Percentiles rank a stretch among this genome's conserved stretches.
Conservation (phyloP, 2,888 invertebrate species). For the Ryuthela nishihirai region DNA sequence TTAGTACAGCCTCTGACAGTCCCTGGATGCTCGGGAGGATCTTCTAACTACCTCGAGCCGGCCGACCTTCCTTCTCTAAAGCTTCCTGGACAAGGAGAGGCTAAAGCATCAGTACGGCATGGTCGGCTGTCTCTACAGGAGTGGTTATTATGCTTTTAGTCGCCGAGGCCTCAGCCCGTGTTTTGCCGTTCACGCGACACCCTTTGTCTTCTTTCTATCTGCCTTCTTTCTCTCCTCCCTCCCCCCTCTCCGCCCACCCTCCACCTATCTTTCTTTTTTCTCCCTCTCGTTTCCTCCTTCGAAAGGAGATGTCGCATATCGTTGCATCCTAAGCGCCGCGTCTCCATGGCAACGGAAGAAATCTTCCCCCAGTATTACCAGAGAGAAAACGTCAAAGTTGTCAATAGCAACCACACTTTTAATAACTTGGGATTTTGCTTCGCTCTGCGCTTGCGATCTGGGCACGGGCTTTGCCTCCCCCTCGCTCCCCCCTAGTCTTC, state of each 20-base stretch:
- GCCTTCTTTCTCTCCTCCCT: too few relatives aligned
- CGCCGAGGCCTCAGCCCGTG: too few relatives aligned
- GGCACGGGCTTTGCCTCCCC: background rate
- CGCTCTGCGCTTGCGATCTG: slow-evolving; percentile 1
- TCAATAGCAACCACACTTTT: slow-evolving; percentile 34
- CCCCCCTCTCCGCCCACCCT: background rate
- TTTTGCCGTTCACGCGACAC: too few relatives aligned
- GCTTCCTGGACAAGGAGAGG: too few relatives aligned
- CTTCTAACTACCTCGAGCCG: slow-evolving; percentile 16
- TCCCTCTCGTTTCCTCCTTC: slow-evolving; percentile 24
- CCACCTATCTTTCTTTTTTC: slow-evolving; percentile 9
- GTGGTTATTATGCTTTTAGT: too few relatives aligned
- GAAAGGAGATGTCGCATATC: slow-evolving; percentile 24
- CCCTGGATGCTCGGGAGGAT: slow-evolving; percentile 30
- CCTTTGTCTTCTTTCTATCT: too few relatives aligned
- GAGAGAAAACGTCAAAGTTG: slow-evolving; percentile 28
- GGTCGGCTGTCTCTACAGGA: too few relatives aligned
- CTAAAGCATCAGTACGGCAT: too few relatives aligned
- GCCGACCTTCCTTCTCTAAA: too few relatives aligned
- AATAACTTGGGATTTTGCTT: slow-evolving; percentile 34
- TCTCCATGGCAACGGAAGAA: slow-evolving; percentile 21
- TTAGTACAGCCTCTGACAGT: slow-evolving; percentile 37
- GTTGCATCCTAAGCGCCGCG: slow-evolving; percentile 17
- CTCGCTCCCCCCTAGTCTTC: background rate
- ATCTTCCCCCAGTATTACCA: background rate